Evolutionary conservation across 2,888 invertebrate genomes (phyloP), one percentile per base, ranked within the genome.

Genomic region (Ormyrus nitidulus): DNA sequence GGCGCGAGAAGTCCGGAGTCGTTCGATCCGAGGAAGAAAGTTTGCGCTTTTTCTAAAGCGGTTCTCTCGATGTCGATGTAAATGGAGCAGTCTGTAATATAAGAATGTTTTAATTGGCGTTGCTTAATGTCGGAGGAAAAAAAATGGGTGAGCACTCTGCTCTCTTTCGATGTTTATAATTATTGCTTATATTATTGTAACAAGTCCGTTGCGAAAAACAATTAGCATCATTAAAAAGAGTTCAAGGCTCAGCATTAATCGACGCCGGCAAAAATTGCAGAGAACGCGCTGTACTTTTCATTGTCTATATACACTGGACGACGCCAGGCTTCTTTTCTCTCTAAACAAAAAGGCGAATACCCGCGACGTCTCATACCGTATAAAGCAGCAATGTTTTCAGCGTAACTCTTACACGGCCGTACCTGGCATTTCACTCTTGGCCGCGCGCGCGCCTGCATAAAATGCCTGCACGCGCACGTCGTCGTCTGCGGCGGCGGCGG

Each of bases 1-100:
- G 61, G 82, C 83, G 77, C 81, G 69, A 77, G 76, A 76, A 82
- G 71, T 19, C 75, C 68, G 82, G 65, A 62, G 71, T 80, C 53
- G 77, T 84, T 19, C 2, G 19, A 19, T 19, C 19, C 19, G 19
- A 19, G 11, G 75, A 79, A 19, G 6, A 59, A 13, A 59, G 13
- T 59, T 4, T 4, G 34, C 2, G 34, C 2, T 34, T 0, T 34
- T 34, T 34, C 34, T 34, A 34, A 34, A 4, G 34, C 34, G 34
- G 34, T 1, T 2, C 1, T 4, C 34, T 34, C 34, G 34, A 34
- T 34, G 19, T 6, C 64, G 64, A 64, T 11, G 7, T 4, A 2
- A 34, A 34, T 19, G 59, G 6, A 4, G 56, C 11, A 9, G 19
- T 48, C 46, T 4, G 3, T 49, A 13, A 48, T 44, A 5, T 0